Percentiles rank a stretch among this genome's conserved stretches.
Conservation (phyloP, 1,140 invertebrate species). For the Drosophila trapezifrons region DNA sequence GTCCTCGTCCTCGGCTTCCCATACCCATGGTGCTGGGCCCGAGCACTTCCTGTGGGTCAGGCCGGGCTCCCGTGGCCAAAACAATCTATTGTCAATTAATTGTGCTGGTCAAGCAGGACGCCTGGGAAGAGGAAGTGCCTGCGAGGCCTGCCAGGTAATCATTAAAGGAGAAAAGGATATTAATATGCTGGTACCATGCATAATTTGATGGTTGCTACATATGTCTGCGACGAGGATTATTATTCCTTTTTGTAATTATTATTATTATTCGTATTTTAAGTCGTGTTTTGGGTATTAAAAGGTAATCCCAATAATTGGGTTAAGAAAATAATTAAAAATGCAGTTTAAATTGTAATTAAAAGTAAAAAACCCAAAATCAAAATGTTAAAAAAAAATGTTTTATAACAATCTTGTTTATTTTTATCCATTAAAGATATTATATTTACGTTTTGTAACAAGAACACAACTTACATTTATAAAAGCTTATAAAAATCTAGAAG, state of each 20-base stretch:
- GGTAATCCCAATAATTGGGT: too few relatives aligned
- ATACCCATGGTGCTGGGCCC: constrained; percentile 13
- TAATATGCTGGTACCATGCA: constrained; percentile 19
- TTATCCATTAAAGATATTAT: too few relatives aligned
- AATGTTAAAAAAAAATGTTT: too few relatives aligned
- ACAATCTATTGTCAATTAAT: constrained; percentile 78
- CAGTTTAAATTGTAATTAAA: neutral
- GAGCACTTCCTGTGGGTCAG: constrained; percentile 67
- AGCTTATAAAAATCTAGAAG: too few relatives aligned
- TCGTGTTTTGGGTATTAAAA: too few relatives aligned
- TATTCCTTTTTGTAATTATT: neutral
- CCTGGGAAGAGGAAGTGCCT: constrained; percentile 29
- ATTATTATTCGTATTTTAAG: neutral
- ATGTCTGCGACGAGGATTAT: neutral
- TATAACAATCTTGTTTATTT: too few relatives aligned
- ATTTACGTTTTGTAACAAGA: too few relatives aligned
- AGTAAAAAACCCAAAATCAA: too few relatives aligned
- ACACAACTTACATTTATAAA: too few relatives aligned
- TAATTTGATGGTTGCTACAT: neutral
- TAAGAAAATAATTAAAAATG: neutral
- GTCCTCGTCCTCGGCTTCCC: constrained; percentile 6
- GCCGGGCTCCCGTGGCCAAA: constrained; percentile 52
- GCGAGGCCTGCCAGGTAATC: constrained; percentile 11
- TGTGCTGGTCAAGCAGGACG: constrained; percentile 47
- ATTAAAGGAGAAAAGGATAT: constrained; percentile 15